Evolutionary conservation across 2,888 invertebrate genomes (phyloP), one percentile per base, ranked within the genome.

Genomic region (Agrotis clavis): DNA sequence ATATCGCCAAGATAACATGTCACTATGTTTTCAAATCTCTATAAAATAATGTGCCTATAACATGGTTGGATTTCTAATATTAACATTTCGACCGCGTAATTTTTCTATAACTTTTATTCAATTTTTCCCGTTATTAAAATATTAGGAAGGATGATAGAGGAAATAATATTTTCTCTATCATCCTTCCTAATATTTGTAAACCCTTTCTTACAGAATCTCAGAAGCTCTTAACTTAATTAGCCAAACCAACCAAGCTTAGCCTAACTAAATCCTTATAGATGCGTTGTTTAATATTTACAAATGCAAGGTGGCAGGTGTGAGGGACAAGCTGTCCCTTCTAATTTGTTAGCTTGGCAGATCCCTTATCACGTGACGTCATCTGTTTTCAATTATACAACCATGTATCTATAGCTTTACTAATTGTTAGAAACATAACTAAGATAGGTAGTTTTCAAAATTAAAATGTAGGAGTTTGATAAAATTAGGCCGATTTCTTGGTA

Each of bases 291-390:
- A 88, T 85, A 86, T 85, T 85, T 81, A 86, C 82, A 84, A 89
- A 90, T 87, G 77, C 82, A 84, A 75, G 85, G 86, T 71, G 87
- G 81, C 92, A 92, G 92, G 91, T 93, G 93, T 87, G 83, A 80
- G 76, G 82, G 90, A 90, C 91, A 87, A 85, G 84, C 83, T 79
- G 88, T 86, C 89, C 90, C 90, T 87, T 87, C 90, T 91, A 92
- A 93, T 93, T 93, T 92, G 91, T 92, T 90, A 91, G 90, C 85
- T 77, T 87, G 81, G 88, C 83, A 57, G 85, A 88, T 87, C 90
- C 90, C 88, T 91, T 87, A 87, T 91, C 90, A 89, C 74, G 87
- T 86, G 87, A 88, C 86, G 89, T 88, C 91, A 89, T 88, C 83
- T 82, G 86, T 84, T 83, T 67, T 53, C 65, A 81, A 81, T 74